phyloP scores from a whole-genome alignment of 1,140 invertebrate genomes.

The Ostrea edulis region DNA sequence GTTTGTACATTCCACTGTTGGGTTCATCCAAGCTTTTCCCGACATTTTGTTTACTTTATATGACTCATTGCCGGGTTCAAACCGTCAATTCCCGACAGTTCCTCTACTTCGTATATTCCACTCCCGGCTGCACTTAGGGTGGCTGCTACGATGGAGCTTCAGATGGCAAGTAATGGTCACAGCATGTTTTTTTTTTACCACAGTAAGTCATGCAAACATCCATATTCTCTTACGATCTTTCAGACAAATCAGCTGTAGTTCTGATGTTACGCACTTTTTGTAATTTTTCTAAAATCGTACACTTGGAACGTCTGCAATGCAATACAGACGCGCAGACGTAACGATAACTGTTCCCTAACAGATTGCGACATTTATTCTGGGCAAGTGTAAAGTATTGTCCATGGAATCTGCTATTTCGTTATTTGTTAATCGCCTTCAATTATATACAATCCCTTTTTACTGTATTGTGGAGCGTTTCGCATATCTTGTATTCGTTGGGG shows the following conservation, averaged over 20 bases:
- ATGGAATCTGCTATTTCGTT: neutral
- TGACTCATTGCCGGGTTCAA: too few relatives aligned
- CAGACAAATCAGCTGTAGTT: neutral
- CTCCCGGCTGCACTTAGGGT: too few relatives aligned
- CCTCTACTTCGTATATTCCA: too few relatives aligned
- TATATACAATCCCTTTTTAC: neutral
- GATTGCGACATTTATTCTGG: neutral
- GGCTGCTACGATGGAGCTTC: too few relatives aligned
- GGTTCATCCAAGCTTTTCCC: too few relatives aligned
- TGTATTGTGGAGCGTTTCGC: neutral
- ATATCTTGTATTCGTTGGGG: neutral
- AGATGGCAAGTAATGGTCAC: too few relatives aligned
- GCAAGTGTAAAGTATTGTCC: slow-evolving; percentile 1
- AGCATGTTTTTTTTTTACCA: too few relatives aligned
- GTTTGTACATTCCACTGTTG: too few relatives aligned
- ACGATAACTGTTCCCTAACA: neutral
- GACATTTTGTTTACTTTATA: too few relatives aligned
- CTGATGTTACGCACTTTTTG: neutral
- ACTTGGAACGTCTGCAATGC: neutral
- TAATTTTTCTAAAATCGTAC: neutral
- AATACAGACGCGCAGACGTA: neutral
- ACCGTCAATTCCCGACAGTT: too few relatives aligned
- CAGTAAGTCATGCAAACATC: neutral
- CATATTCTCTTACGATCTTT: neutral
- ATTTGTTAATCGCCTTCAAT: slow-evolving; percentile 14